Conservation (phyloP, 2,113 vertebrate species). For the Leptobrachium leishanense region DNA sequence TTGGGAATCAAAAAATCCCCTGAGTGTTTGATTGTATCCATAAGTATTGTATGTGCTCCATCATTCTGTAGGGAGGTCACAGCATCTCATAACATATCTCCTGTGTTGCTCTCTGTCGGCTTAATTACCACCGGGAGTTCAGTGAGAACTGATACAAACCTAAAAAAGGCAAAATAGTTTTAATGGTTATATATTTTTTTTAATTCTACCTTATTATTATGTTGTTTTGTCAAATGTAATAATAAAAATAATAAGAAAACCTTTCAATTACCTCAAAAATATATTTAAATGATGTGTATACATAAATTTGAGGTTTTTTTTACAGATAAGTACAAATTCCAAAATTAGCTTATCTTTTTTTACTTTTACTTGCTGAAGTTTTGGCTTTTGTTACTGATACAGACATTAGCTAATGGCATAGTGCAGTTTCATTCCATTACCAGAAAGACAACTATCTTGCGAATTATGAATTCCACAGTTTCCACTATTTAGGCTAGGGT, state of each 20-base stretch:
- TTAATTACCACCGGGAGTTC: conserved; percentile 14
- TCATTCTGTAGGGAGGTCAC: conserved; percentile 46
- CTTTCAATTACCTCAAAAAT: background rate
- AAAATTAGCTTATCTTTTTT: too few relatives aligned
- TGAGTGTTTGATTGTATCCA: conserved; percentile 31
- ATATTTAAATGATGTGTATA: background rate
- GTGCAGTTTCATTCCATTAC: too few relatives aligned
- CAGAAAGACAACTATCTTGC: too few relatives aligned
- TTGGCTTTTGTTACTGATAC: too few relatives aligned
- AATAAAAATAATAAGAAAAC: background rate
- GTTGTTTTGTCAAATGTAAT: background rate
- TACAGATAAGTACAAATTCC: too few relatives aligned
- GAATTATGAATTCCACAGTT: too few relatives aligned
- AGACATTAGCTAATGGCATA: too few relatives aligned
- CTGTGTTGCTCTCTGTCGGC: conserved; percentile 16
- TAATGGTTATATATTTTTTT: background rate
- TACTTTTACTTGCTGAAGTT: too few relatives aligned
- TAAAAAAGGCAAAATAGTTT: background rate
- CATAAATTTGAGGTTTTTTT: too few relatives aligned
- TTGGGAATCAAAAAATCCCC: conserved; percentile 32
- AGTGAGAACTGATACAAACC: background rate
- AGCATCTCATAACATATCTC: conserved; percentile 31
- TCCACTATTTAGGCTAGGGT: too few relatives aligned
- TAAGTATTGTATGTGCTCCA: conserved; percentile 34
- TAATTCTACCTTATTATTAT: background rate